Conservation (phyloP, 2,113 vertebrate species). For the Eulacestoma nigropectus region DNA sequence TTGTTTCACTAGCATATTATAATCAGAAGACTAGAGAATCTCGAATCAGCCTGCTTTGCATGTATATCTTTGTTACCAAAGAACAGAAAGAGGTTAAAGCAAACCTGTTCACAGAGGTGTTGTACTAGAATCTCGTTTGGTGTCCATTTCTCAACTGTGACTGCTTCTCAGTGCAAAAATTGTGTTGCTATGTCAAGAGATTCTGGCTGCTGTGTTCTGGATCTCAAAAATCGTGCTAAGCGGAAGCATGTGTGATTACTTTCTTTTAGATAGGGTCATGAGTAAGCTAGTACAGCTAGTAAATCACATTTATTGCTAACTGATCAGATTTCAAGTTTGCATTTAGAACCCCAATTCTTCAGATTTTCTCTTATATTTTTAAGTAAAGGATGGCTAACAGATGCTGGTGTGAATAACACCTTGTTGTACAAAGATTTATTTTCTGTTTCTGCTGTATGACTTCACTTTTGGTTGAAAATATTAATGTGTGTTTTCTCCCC, state of each 20-base stretch:
- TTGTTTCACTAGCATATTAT: neutral
- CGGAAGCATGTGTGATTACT: neutral
- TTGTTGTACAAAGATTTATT: neutral
- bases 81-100: neutral
- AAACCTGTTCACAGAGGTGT: neutral
- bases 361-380: neutral
- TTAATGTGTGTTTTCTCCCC: neutral
- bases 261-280: neutral
- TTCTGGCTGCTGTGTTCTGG: neutral
- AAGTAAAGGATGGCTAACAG: neutral
- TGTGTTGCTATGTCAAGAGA: neutral
- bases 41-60: neutral
- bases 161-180: neutral
- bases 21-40: neutral
- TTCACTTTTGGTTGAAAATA: neutral
- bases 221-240: neutral
- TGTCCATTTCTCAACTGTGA: neutral
- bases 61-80: neutral
- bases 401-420: neutral
- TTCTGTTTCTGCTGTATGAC: neutral
- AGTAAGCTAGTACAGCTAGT: neutral
- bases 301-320: neutral
- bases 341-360: neutral
- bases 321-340: neutral
- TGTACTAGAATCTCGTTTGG: neutral